phyloP scores from a whole-genome alignment of 1,140 invertebrate genomes.

The Phenacoccus solenopsis region DNA sequence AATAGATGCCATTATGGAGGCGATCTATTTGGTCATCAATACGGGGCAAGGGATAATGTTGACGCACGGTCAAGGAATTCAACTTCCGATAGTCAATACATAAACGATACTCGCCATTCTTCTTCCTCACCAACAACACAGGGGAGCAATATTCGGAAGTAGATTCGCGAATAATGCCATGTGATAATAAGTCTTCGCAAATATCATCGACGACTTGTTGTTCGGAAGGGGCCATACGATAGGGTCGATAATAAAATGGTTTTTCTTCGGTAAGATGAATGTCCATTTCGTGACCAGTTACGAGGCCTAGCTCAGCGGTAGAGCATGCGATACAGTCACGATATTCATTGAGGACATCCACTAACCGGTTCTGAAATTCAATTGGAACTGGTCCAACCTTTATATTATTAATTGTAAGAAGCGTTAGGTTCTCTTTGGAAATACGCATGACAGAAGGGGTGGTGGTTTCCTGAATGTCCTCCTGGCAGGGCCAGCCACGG shows the following conservation, averaged over 20 bases:
- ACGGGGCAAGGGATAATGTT: background rate
- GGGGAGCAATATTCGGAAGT: constrained; percentile 35
- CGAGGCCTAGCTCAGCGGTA: too few species aligned
- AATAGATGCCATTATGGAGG: constrained; percentile 23
- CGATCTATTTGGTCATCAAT: constrained; percentile 7
- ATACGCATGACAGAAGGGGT: too few species aligned
- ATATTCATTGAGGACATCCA: background rate
- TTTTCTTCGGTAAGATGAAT: constrained; percentile 25
- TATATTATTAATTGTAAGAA: background rate
- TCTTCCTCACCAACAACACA: constrained; percentile 35
- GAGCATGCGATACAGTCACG: background rate
- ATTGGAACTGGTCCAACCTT: background rate
- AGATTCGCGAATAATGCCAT: constrained; percentile 32
- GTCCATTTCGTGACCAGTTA: constrained; percentile 25
- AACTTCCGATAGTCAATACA: background rate
- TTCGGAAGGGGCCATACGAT: constrained; percentile 27
- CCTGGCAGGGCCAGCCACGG: too few species aligned
- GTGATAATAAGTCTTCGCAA: constrained; percentile 29
- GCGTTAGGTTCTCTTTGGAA: background rate
- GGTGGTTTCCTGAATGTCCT: too few species aligned
- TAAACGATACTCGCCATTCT: constrained; percentile 32
- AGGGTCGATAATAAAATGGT: constrained; percentile 23
- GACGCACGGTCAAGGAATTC: background rate
- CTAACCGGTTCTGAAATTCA: background rate
- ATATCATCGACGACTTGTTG: constrained; percentile 29